phyloP scores from a whole-genome alignment of 2,797 vertebrate species.

The Sebastes hubbsi region DNA sequence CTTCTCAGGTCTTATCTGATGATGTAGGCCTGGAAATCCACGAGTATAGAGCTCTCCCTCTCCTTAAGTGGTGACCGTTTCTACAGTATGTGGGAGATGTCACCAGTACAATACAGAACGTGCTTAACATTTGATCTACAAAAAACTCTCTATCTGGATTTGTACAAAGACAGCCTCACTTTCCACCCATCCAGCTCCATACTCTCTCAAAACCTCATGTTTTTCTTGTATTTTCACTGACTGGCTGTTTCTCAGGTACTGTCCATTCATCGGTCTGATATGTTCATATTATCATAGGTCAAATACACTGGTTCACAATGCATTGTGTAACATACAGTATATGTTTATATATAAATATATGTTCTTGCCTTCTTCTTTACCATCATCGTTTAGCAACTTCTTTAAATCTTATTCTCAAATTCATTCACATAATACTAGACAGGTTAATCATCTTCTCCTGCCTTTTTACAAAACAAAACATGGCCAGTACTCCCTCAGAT shows the following conservation, averaged over 20 bases:
- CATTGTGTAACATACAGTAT: background rate
- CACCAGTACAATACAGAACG: background rate
- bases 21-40: background rate
- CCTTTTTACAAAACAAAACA: too few species aligned
- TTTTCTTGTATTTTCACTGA: background rate
- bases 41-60: background rate
- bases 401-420: too few species aligned
- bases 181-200: fast-evolving
- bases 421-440: too few species aligned
- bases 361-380: too few species aligned
- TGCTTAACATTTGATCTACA: background rate
- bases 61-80: background rate
- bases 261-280: background rate
- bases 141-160: background rate
- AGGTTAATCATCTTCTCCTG: too few species aligned
- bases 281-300: background rate
- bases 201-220: background rate
- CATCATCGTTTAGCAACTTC: too few species aligned
- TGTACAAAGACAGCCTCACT: background rate
- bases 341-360: background rate
- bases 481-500: too few species aligned
- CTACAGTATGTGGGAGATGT: background rate
- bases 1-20: background rate
- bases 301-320: background rate
- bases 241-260: background rate